A percentile compares a stretch with the other conserved stretches of the same genome.
Evolutionary conservation across 1,140 invertebrate genomes (phyloP).

Genomic region (Pollicipes pollicipes): DNA sequence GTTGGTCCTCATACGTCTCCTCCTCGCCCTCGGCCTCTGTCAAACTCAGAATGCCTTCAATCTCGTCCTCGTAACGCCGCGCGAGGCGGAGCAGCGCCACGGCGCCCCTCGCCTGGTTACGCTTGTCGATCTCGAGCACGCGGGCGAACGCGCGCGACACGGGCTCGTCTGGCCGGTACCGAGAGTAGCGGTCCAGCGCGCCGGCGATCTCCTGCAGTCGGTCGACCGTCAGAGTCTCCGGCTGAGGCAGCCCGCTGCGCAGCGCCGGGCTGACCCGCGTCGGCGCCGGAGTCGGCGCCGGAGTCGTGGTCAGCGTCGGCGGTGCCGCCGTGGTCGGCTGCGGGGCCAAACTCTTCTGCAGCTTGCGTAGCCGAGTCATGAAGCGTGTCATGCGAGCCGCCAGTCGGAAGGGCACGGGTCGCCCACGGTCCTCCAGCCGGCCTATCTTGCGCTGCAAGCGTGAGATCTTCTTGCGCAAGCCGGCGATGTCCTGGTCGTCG

Average conservation of each 20-base stretch:
- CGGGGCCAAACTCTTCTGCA: not conserved
- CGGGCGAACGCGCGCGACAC: slow-evolving; percentile 10
- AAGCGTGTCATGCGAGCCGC: not conserved
- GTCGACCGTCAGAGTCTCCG: not conserved
- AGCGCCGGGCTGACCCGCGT: not conserved
- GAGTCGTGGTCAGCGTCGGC: not conserved
- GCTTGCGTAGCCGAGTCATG: not conserved
- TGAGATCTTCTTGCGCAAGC: not conserved
- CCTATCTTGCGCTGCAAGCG: not conserved
- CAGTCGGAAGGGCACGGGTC: not conserved
- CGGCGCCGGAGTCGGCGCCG: too few relatives aligned
- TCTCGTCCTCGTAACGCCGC: not conserved
- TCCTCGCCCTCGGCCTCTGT: too few relatives aligned
- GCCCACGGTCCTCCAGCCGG: not conserved
- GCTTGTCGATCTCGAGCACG: not conserved
- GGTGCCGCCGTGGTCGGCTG: not conserved
- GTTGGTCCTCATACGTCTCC: too few relatives aligned
- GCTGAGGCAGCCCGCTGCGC: not conserved
- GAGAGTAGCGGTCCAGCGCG: not conserved
- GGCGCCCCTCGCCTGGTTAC: not conserved
- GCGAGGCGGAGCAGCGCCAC: not conserved
- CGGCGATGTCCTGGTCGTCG: not conserved
- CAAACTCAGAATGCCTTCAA: not conserved
- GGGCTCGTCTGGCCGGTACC: not conserved
- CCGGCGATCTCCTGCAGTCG: not conserved